phyloP scores from a whole-genome alignment of 2,113 vertebrate genomes.

The Entomyzon cyanotis region DNA sequence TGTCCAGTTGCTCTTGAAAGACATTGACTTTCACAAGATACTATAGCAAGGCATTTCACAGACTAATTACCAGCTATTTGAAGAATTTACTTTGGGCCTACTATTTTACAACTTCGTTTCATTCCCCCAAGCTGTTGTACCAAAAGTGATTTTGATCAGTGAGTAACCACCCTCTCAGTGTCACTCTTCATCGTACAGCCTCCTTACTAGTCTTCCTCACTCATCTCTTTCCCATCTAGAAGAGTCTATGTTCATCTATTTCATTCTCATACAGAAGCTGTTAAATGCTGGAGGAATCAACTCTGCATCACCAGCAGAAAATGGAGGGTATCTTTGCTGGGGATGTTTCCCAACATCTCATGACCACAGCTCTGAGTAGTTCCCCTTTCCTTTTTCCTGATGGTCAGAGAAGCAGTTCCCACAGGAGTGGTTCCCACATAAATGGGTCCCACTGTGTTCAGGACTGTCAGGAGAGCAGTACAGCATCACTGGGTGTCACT shows the following conservation, averaged over 20 bases:
- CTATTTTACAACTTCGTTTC: background rate
- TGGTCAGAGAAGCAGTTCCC: background rate
- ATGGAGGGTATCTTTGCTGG: background rate
- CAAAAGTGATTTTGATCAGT: background rate
- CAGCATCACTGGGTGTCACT: no score
- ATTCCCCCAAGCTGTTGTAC: background rate
- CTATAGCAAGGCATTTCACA: background rate
- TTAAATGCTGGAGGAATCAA: background rate
- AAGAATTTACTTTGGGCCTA: background rate
- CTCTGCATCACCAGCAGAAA: background rate
- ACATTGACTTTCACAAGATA: background rate
- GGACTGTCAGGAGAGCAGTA: background rate
- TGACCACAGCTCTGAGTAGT: background rate
- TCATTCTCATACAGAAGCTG: background rate
- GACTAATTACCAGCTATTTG: background rate
- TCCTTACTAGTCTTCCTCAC: background rate
- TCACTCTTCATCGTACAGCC: background rate
- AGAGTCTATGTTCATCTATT: background rate
- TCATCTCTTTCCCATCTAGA: background rate
- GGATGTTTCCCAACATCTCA: background rate
- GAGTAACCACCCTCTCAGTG: background rate
- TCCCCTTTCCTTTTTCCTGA: background rate
- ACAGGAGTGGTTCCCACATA: background rate
- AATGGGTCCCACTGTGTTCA: rapidly evolving
- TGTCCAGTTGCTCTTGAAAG: background rate